These are phyloP conservation scores for Dromaius novaehollandiae DNA, from an alignment of 2,113 vertebrate species.

Conservation along the genomic window DNA sequence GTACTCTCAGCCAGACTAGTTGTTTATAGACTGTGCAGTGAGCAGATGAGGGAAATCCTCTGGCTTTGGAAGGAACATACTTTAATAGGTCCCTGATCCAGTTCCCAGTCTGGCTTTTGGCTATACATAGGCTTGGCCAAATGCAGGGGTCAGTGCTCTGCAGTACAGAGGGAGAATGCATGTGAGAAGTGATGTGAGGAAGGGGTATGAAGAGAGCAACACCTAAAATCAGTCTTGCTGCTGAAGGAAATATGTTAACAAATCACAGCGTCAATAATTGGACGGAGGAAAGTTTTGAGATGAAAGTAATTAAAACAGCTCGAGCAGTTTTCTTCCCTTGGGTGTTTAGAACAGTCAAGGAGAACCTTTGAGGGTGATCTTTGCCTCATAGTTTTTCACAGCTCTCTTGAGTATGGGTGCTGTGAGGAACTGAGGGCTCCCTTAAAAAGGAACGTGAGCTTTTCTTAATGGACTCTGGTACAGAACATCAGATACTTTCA, in stretches of 20 bases:
- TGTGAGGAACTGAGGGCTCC: background rate
- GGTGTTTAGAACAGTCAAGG: background rate
- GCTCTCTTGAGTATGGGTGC: background rate
- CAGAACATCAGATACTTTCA: background rate
- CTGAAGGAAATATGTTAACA: background rate
- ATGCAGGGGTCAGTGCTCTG: background rate
- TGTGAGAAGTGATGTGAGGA: background rate
- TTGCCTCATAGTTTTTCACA: background rate
- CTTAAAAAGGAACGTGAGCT: background rate
- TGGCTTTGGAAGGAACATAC: background rate
- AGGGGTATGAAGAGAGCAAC: background rate
- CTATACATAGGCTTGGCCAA: background rate
- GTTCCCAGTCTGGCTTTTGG: background rate
- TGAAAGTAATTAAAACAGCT: background rate
- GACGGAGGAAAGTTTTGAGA: background rate
- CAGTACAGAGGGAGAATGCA: background rate
- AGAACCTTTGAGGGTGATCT: background rate
- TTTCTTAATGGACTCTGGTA: background rate
- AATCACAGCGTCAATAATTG: background rate
- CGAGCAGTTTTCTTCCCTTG: background rate
- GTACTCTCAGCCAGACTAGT: background rate
- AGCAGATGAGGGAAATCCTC: background rate
- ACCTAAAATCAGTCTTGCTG: background rate
- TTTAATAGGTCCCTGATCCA: background rate
- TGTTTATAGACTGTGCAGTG: background rate